Base-by-base conservation (phyloP, 1,140 invertebrate species). In the Kradibia gibbosae region DNA sequence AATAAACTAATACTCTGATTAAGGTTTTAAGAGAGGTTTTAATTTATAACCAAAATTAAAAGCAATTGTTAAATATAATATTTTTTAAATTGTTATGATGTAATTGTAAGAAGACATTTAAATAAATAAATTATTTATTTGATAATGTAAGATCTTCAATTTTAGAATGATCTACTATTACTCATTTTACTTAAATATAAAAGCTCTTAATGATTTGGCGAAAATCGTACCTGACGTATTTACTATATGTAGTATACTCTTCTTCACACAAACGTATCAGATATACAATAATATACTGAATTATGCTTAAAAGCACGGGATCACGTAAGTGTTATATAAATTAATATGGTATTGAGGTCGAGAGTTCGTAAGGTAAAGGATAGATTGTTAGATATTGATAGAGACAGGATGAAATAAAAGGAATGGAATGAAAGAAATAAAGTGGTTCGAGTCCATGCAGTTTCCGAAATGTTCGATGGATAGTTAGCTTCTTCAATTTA, bases 321-420 rank as follows among this genome's bases (percentile, higher is more conserved):
- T 71, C 42, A 48, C 70, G 70, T 71, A 48, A 48, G 15, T 45
- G 70, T 71, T 71, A 48, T 71, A 71, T 10, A 71, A 22, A 71
- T 48, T 71, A 71, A 71, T 36, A 28, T 39, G 34, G n/a, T 22
- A 67, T 67, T 39, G 62, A 67, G 62, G 62, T 67, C 62, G 34
- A 39, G 62, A 67, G 62, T 67, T 22, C 11, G 20, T 39, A n/a
- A 39, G 62, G n/a, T 39, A n/a, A 10, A n/a, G 11, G 62, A 67
- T 10, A 65, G 60, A 36, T 36, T 15, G 31, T 34, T 65, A 65
- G 31, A 65, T 11, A 65, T 65, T 20, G 60, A 65, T 55, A 25
- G 53, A 55, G 22, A n/a, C 5, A 36, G 60, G 10, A 36, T 20
- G 60, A n/a, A 8, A 39, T 53, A 53, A 53, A 53, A 53, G 50